Conservation (phyloP, 2,797 vertebrate species). For the Rousettus madagascariensis region DNA sequence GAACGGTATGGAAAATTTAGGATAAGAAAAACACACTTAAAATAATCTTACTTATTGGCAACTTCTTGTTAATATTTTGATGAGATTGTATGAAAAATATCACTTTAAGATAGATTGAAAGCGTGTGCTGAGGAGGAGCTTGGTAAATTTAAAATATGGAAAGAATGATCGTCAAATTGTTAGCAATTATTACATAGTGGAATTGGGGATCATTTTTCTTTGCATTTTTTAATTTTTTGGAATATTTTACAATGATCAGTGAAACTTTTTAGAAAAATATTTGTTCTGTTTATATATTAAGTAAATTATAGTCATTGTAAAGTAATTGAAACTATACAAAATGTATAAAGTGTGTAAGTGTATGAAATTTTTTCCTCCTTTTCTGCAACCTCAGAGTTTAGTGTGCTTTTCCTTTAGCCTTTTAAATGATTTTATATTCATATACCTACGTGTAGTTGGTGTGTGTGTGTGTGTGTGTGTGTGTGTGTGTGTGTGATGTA, state of each 20-base stretch:
- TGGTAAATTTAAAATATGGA: neutral
- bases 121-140: neutral
- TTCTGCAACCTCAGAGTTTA: neutral
- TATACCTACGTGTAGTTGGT: neutral
- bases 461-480: accelerated
- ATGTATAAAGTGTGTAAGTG: neutral
- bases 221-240: neutral
- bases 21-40: neutral
- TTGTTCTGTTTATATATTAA: neutral
- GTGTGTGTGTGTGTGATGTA: neutral
- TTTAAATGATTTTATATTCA: neutral
- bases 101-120: neutral
- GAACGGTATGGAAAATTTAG: neutral
- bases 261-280: neutral
- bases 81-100: neutral
- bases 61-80: neutral
- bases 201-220: neutral
- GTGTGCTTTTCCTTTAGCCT: neutral
- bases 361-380: neutral
- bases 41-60: neutral
- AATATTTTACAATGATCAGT: neutral
- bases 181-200: neutral
- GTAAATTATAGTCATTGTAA: neutral
- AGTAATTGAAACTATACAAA: neutral
- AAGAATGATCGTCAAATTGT: neutral